phyloP scores from a whole-genome alignment of 2,888 invertebrate genomes.

The Trypoxylon attenuatum region DNA sequence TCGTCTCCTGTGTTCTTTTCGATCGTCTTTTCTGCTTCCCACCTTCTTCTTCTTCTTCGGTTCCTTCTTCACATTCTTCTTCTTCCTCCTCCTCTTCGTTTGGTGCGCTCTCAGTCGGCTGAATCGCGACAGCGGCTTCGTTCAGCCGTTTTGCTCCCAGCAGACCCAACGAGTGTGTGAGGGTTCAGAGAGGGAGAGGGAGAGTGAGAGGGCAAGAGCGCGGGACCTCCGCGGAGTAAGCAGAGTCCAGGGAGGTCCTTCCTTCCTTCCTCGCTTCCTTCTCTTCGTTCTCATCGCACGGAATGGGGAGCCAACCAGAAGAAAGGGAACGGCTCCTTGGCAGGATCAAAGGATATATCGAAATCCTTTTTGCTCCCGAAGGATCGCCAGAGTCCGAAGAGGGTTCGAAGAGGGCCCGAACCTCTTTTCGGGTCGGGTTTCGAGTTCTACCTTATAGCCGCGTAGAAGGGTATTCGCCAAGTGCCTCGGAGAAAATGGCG shows the following conservation, averaged over 20 bases:
- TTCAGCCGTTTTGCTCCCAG: constrained; percentile 32
- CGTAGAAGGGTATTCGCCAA: constrained; percentile 20
- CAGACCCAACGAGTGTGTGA: constrained; percentile 7
- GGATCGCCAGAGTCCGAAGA: constrained; percentile 44
- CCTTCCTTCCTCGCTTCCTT: constrained; percentile 40
- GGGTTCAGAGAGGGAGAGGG: constrained; percentile 1
- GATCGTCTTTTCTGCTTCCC: constrained; percentile 15
- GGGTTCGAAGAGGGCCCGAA: constrained; percentile 46
- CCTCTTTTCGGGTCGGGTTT: constrained; percentile 52
- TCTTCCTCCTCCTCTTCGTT: constrained; percentile 1
- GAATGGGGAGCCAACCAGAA: constrained; percentile 32
- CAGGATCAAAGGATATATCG: constrained; percentile 61
- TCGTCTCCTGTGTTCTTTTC: constrained; percentile 20
- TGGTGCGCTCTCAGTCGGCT: neutral
- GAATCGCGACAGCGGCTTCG: neutral
- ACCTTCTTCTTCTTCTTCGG: constrained; percentile 25
- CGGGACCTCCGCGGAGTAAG: constrained; percentile 64
- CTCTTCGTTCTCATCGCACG: neutral
- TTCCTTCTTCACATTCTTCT: constrained; percentile 8
- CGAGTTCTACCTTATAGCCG: constrained; percentile 40
- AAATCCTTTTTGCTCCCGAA: constrained; percentile 54
- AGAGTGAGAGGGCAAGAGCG: constrained; percentile 39
- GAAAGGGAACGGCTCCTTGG: constrained; percentile 53
- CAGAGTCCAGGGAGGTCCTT: constrained; percentile 69
- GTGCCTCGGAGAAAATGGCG: constrained; percentile 26